Conservation (phyloP, 2,888 invertebrate species). For the Ischnus inquisitorius region DNA sequence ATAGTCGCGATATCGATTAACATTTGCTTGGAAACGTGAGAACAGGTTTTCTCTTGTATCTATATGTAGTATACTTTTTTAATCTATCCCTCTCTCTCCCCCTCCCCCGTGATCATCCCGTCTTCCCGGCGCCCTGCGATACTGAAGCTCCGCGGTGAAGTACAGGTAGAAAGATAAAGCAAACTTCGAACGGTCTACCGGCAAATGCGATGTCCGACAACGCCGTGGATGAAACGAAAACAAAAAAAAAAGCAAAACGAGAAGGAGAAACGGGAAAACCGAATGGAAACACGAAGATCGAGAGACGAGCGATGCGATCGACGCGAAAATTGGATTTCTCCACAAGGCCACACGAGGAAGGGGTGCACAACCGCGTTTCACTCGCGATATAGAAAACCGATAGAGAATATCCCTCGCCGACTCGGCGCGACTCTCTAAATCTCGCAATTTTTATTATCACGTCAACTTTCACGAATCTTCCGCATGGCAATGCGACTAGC, state of each 20-base stretch:
- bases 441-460: not conserved
- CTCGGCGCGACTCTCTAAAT: not conserved
- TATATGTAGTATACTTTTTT: slow-evolving; percentile 51
- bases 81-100: slow-evolving; percentile 37
- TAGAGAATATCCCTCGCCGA: not conserved
- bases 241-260: slow-evolving; percentile 12
- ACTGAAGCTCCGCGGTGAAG: slow-evolving; percentile 46
- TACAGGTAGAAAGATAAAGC: not conserved
- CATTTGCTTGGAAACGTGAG: slow-evolving; percentile 60
- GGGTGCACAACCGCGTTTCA: not conserved
- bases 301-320: slow-evolving; percentile 21
- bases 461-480: not conserved
- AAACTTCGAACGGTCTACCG: no score
- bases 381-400: not conserved
- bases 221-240: not conserved
- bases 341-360: slow-evolving; percentile 29
- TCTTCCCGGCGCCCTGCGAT: slow-evolving; percentile 42
- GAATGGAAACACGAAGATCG: slow-evolving; percentile 11
- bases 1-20: slow-evolving; percentile 58
- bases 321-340: slow-evolving; percentile 33
- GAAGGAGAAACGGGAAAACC: slow-evolving; percentile 4
- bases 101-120: slow-evolving; percentile 26
- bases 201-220: not conserved
- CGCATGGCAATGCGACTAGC: not conserved
- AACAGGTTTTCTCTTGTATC: slow-evolving; percentile 60